Conservation (phyloP, 1,140 invertebrate species). For the Metopolophium dirhodum region DNA sequence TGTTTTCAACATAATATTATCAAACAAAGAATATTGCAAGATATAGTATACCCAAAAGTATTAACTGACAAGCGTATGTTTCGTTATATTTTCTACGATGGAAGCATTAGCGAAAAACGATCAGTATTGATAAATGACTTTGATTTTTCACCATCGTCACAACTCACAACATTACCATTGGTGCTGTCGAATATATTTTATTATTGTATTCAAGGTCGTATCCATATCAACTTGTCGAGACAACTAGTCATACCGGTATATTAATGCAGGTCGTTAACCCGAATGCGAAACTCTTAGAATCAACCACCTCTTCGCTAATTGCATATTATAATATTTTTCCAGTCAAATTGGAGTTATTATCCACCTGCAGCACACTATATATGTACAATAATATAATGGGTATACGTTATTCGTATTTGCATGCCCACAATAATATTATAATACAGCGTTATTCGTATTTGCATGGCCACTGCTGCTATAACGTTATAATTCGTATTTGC, state of each 20-base stretch:
- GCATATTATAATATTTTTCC: neutral
- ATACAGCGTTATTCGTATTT: neutral
- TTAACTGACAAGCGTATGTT: neutral
- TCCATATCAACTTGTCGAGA: conserved; percentile 22
- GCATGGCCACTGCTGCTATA: neutral
- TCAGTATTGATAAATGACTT: conserved; percentile 35
- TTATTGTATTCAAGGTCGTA: neutral
- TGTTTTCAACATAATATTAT: neutral
- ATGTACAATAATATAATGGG: too few relatives aligned
- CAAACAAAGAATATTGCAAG: neutral
- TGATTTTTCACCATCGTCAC: neutral
- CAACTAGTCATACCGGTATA: conserved; percentile 34
- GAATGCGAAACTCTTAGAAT: conserved; percentile 18
- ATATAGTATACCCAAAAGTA: neutral
- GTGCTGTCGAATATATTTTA: neutral
- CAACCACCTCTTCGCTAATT: neutral
- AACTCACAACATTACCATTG: neutral
- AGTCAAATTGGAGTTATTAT: conserved; percentile 19
- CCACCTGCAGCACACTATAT: neutral
- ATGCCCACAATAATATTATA: too few relatives aligned
- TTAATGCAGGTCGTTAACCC: conserved; percentile 23
- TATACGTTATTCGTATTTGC: neutral
- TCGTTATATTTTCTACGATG: neutral
- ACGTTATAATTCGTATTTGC: too few relatives aligned
- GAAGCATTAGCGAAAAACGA: neutral